A percentile compares a stretch with the other conserved stretches of the same genome.
Conservation (phyloP, 2,113 vertebrate species). For the Acanthisitta chloris region DNA sequence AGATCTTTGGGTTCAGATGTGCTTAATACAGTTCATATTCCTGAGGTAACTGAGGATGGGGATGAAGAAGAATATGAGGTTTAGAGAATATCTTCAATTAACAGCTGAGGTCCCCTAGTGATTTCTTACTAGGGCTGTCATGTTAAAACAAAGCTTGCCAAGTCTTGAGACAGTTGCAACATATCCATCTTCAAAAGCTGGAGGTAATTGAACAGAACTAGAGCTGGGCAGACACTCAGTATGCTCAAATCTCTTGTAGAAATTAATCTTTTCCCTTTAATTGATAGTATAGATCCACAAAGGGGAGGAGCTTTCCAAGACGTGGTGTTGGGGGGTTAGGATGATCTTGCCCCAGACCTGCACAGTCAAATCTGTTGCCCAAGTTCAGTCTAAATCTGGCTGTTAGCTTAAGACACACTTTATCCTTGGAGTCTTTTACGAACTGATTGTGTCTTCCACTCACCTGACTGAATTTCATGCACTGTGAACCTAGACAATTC, state of each 20-base stretch:
- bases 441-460: not conserved
- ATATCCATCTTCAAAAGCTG: not conserved
- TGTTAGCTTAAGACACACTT: not conserved
- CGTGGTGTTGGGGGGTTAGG: accelerated
- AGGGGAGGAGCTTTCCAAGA: not conserved
- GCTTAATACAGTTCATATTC: not conserved
- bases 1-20: not conserved
- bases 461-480: not conserved
- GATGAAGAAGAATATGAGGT: not conserved
- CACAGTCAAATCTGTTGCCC: not conserved
- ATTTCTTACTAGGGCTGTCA: not conserved
- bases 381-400: not conserved
- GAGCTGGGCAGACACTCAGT: not conserved
- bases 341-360: not conserved
- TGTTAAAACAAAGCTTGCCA: not conserved
- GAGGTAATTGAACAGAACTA: not conserved
- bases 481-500: accelerated
- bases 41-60: not conserved
- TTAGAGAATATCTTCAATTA: not conserved
- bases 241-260: not conserved
- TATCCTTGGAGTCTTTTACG: not conserved
- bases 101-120: not conserved
- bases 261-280: not conserved
- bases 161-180: not conserved
- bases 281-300: not conserved